These are phyloP conservation scores for Macrobrachium nipponense DNA, from an alignment of 1,140 invertebrate species.

Conservation along the genomic window DNA sequence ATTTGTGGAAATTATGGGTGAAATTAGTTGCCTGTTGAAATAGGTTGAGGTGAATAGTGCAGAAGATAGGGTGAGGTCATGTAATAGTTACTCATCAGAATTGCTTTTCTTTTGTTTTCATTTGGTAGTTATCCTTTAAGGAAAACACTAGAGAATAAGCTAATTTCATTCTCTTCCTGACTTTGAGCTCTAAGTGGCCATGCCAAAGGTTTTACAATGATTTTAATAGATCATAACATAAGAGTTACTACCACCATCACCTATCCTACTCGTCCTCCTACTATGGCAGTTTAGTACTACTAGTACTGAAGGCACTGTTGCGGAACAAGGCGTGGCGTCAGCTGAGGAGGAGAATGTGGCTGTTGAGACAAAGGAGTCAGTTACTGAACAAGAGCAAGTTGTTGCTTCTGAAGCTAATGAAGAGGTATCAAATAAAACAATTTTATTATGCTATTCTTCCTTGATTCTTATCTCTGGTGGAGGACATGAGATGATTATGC, in stretches of 20 bases:
- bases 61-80: too few relatives aligned
- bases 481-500: slow-evolving; percentile 22
- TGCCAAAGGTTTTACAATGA: background rate
- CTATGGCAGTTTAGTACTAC: slow-evolving; percentile 47
- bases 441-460: slow-evolving; percentile 27
- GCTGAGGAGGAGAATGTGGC: slow-evolving; percentile 23
- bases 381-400: slow-evolving; percentile 27
- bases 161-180: too few relatives aligned
- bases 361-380: slow-evolving; percentile 27
- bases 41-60: too few relatives aligned
- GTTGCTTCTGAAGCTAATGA: slow-evolving; percentile 35
- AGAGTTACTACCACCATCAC: slow-evolving; percentile 14
- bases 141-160: too few relatives aligned
- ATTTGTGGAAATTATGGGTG: too few relatives aligned
- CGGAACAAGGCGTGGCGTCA: slow-evolving; percentile 16
- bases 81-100: too few relatives aligned
- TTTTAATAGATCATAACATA: slow-evolving; percentile 5
- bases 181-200: too few relatives aligned
- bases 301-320: slow-evolving; percentile 46
- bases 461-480: background rate
- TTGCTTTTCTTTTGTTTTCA: too few relatives aligned
- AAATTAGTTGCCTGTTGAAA: too few relatives aligned
- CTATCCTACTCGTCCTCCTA: background rate
- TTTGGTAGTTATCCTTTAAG: too few relatives aligned
- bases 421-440: slow-evolving; percentile 42